Percentiles rank a stretch among this genome's conserved stretches.
Conservation (phyloP, 2,797 vertebrate genomes). For the Pogonophryne albipinna region DNA sequence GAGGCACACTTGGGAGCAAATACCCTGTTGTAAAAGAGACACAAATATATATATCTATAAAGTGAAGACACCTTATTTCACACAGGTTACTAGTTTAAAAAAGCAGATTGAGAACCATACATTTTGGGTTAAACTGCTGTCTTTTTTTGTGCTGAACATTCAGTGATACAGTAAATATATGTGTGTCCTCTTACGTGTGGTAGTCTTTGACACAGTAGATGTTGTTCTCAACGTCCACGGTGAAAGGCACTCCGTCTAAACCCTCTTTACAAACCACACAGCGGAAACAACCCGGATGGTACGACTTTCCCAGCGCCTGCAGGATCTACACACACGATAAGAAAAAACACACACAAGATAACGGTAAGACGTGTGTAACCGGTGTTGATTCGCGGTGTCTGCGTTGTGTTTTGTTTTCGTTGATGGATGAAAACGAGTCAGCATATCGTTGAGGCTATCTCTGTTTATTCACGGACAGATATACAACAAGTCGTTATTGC, state of each 20-base stretch:
- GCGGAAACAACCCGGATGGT: slow-evolving; percentile 98
- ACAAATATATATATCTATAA: no score
- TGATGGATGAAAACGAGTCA: no score
- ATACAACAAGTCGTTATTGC: no score
- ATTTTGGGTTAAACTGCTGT: neutral
- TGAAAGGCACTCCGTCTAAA: slow-evolving; percentile 97
- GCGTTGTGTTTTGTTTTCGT: no score
- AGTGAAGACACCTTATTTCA: no score
- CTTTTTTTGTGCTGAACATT: slow-evolving; percentile 4
- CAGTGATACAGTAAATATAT: neutral
- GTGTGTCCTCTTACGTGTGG: slow-evolving; percentile 89
- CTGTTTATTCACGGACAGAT: no score
- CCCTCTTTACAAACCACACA: slow-evolving; percentile 97
- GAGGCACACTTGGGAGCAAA: slow-evolving; percentile 99
- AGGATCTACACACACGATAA: slow-evolving; percentile 92
- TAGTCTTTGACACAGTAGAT: slow-evolving; percentile 99
- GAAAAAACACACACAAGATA: slow-evolving; percentile 1
- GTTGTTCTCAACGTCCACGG: slow-evolving; percentile 96
- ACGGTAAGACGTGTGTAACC: slow-evolving; percentile 7
- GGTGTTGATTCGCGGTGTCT: no score
- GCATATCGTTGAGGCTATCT: no score
- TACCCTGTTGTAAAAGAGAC: slow-evolving; percentile 85
- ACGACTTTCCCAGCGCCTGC: slow-evolving; percentile 97
- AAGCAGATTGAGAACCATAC: no score
- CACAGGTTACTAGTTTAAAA: neutral